Base-by-base conservation (phyloP, 2,797 vertebrate species). In the Lacerta viridis region DNA sequence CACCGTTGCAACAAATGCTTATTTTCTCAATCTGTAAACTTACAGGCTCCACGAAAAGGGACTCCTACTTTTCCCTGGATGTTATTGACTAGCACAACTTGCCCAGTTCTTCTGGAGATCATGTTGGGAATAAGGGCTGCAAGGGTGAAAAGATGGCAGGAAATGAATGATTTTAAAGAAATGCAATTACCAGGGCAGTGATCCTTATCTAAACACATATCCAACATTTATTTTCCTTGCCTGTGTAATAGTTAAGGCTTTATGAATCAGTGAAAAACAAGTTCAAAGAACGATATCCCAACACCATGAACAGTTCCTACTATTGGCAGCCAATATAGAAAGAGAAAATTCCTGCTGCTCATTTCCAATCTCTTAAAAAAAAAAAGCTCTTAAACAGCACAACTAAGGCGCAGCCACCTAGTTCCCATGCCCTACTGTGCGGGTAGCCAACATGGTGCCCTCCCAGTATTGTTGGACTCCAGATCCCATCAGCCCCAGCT, bases 1-100 rank as follows among this genome's bases (percentile, higher is more conserved):
- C n/a, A 72, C 29, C 15, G 1, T n/a, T 72, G 33, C 71, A 72
- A 74, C 59, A 15, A 74, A 80, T 23, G 41, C 27, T 10, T 7
- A 77, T 20, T 43, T 72, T 43, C 33, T 36, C 72, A 23, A 64
- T 39, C 55, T 33, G 27, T 81, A 2, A 29, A 98, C 99, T 98
- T 96, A 99, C 99, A 99, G 69, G 98, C 98, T 50, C 98, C 98
- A 88, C 98, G 98, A 94, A 99, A 99, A 0, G 99, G 98, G 27
- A 99, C 91, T 46, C 98, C 98, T 91, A 99, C 96, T 96, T 98
- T 98, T 3, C 98, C 98, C 85, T 99, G 99, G 95, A 99, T 98
- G 93, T 98, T 99, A 91, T 98, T 99, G 89, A 99, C 96, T 77
- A 99, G 88, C 61, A 99, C 94, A 8, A 99, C 97, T 79, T 99